phyloP scores from a whole-genome alignment of 2,797 vertebrate species.

The Chaetophractus vellerosus region DNA sequence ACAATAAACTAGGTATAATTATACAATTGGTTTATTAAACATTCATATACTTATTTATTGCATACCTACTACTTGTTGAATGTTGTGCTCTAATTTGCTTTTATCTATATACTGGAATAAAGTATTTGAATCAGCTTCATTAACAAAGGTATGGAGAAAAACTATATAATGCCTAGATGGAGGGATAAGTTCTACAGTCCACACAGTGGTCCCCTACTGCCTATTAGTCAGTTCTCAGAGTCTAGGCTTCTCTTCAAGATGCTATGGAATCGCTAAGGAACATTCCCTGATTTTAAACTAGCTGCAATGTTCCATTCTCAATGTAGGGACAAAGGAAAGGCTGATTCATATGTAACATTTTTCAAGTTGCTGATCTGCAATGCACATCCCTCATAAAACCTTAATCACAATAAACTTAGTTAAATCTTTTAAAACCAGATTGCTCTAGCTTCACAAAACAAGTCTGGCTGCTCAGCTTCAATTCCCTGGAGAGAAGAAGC shows the following conservation, averaged over 20 bases:
- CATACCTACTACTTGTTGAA: background rate
- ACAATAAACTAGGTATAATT: conserved; percentile 43
- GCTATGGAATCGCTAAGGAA: background rate
- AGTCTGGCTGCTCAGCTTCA: conserved; percentile 55
- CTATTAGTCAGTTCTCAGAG: background rate
- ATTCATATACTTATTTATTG: conserved; percentile 4
- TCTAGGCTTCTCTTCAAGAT: conserved; percentile 50
- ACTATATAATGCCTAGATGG: background rate
- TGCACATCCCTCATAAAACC: conserved; percentile 52
- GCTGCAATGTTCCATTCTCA: conserved; percentile 54
- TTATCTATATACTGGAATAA: conserved; percentile 41
- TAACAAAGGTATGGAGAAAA: conserved; percentile 51
- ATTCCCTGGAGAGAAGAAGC: conserved; percentile 54
- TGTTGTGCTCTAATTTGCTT: conserved; percentile 39
- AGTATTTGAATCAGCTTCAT: conserved; percentile 13
- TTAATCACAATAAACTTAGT: conserved; percentile 71
- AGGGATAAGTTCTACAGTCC: background rate
- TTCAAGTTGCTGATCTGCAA: conserved; percentile 56
- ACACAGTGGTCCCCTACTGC: background rate
- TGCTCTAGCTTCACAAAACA: conserved; percentile 60
- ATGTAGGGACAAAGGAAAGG: conserved; percentile 36
- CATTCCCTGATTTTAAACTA: conserved; percentile 8
- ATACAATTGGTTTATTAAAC: conserved; percentile 49
- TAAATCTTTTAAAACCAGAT: conserved; percentile 67
- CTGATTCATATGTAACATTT: conserved; percentile 59